phyloP scores from a whole-genome alignment of 1,140 invertebrate genomes.

The Ceratosolen solmsi region DNA sequence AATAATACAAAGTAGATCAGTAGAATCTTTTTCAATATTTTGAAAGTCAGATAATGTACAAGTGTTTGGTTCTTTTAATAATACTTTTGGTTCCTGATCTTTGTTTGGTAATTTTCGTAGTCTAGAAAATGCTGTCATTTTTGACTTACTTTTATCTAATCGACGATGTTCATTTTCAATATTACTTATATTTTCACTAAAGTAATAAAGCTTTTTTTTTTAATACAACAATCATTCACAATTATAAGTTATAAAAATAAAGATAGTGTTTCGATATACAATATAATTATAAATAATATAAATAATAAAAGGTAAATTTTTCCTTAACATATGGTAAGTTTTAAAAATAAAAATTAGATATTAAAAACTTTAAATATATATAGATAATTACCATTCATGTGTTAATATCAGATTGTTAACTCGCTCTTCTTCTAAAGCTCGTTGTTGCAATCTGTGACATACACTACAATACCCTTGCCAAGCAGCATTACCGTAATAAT shows the following conservation, averaged over 20 bases:
- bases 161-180: conserved; percentile 33
- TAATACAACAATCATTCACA: background rate
- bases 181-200: conserved; percentile 43
- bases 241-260: too few relatives aligned
- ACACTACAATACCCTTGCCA: conserved; percentile 98
- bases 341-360: too few relatives aligned
- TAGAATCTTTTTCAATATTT: conserved; percentile 72
- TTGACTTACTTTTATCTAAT: conserved; percentile 42
- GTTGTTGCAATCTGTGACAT: conserved; percentile 81
- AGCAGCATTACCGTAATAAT: conserved; percentile 96
- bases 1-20: conserved; percentile 63
- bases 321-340: too few relatives aligned
- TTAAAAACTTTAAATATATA: background rate
- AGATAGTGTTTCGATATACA: too few relatives aligned
- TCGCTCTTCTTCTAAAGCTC: conserved; percentile 76
- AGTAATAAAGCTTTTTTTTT: conserved; percentile 14
- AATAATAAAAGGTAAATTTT: too few relatives aligned
- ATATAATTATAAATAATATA: too few relatives aligned
- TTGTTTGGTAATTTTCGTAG: conserved; percentile 50
- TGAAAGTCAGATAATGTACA: conserved; percentile 75
- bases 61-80: conserved; percentile 69
- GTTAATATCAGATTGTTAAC: conserved; percentile 61
- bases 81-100: conserved; percentile 72
- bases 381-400: conserved; percentile 61
- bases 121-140: conserved; percentile 46